Percentiles rank a stretch among this genome's conserved stretches.
These are phyloP conservation scores for Chloropsis cyanopogon DNA, from an alignment of 2,113 vertebrate species.

Conservation along the genomic window DNA sequence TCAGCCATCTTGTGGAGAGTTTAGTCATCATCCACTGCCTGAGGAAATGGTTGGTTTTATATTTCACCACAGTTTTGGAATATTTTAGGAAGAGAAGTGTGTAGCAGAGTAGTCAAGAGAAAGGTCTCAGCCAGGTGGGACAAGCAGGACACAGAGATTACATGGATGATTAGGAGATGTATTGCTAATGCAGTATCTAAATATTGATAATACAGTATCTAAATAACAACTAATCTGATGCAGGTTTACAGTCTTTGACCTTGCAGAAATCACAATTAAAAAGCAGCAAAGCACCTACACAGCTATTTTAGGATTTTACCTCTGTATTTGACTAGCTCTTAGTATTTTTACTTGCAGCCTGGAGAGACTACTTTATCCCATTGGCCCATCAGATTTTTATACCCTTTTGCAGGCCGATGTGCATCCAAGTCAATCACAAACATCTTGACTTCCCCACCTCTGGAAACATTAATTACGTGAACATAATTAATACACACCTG, in stretches of 20 bases:
- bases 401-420: background rate
- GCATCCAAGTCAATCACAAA: background rate
- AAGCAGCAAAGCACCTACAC: background rate
- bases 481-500: background rate
- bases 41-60: background rate
- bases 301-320: background rate
- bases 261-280: background rate
- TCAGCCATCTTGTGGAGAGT: background rate
- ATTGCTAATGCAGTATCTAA: background rate
- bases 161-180: background rate
- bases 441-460: background rate
- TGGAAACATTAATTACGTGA: background rate
- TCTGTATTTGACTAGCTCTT: background rate
- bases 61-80: background rate
- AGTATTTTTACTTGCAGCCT: fast-evolving
- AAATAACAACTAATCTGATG: background rate
- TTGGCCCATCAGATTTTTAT: background rate
- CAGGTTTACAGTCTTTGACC: background rate
- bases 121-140: background rate
- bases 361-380: background rate
- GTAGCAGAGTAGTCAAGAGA: background rate
- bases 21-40: background rate
- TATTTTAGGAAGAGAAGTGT: background rate
- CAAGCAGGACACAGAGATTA: background rate
- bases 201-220: background rate